A percentile compares a stretch with the other conserved stretches of the same genome.
phyloP scores from a whole-genome alignment of 2,113 vertebrate species.

The Chloropsis hardwickii region DNA sequence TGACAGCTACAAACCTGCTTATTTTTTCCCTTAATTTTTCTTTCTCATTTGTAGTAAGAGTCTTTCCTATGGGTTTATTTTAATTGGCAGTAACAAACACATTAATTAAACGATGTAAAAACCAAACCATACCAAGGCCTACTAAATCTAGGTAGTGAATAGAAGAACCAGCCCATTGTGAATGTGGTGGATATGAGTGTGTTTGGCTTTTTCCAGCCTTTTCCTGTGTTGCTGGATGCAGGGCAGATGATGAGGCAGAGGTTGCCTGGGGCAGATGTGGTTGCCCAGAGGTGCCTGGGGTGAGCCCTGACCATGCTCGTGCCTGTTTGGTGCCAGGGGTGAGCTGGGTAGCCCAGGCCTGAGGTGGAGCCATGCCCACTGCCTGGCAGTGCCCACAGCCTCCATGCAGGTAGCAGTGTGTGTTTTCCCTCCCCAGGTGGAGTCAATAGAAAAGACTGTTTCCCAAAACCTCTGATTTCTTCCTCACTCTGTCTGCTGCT shows the following conservation, averaged over 20 bases:
- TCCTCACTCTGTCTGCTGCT: neutral
- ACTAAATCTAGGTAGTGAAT: neutral
- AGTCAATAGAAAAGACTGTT: neutral
- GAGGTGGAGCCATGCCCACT: neutral
- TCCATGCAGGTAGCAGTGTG: neutral
- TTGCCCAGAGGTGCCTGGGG: neutral
- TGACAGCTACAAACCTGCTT: neutral
- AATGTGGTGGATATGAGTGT: neutral
- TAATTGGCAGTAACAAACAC: neutral
- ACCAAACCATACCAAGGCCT: neutral
- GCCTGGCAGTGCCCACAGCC: neutral
- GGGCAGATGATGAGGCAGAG: neutral
- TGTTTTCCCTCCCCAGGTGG: neutral
- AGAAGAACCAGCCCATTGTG: neutral
- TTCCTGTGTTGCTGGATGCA: neutral
- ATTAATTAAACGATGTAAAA: neutral
- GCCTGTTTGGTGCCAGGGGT: neutral
- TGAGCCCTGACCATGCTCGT: neutral
- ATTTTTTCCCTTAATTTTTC: neutral
- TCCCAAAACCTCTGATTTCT: neutral
- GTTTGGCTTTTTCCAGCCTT: neutral
- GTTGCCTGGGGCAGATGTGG: neutral
- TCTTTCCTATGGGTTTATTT: neutral
- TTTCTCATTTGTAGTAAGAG: neutral
- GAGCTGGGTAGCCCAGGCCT: neutral